Evolutionary conservation across 2,113 vertebrate genomes (phyloP).

Genomic region (Larimichthys crocea): DNA sequence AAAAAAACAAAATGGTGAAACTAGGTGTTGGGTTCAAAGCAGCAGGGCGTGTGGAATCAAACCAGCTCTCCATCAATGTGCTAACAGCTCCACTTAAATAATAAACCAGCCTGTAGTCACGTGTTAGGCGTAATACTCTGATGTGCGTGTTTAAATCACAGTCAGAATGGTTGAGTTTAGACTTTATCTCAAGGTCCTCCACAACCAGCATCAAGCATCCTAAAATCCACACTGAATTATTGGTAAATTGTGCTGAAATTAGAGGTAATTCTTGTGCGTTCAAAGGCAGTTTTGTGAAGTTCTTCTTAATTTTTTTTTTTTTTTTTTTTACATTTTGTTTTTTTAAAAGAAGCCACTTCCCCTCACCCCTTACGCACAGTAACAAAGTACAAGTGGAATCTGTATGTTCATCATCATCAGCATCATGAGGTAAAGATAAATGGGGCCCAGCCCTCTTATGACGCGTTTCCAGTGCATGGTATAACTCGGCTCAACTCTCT

Average conservation of each 20-base stretch:
- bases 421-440: slow-evolving; percentile 67
- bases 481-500: too few relatives aligned
- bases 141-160: slow-evolving; percentile 43
- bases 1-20: slow-evolving; percentile 53
- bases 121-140: slow-evolving; percentile 2
- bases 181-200: slow-evolving; percentile 12
- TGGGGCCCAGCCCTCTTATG: slow-evolving; percentile 63
- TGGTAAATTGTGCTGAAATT: slow-evolving; percentile 63
- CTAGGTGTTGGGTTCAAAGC: slow-evolving; percentile 59
- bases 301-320: slow-evolving; percentile 13
- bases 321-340: too few relatives aligned
- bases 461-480: too few relatives aligned
- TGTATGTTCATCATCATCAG: slow-evolving; percentile 49
- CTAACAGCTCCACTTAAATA: slow-evolving; percentile 36
- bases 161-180: slow-evolving; percentile 25
- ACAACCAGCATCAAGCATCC: slow-evolving; percentile 20
- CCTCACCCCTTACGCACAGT: slow-evolving; percentile 28
- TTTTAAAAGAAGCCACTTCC: slow-evolving; percentile 43
- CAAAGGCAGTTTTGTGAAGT: slow-evolving; percentile 47
- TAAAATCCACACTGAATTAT: slow-evolving; percentile 38
- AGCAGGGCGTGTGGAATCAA: slow-evolving; percentile 57
- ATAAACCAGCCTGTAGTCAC: slow-evolving; percentile 27
- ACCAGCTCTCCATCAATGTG: slow-evolving; percentile 47
- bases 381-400: slow-evolving; percentile 58
- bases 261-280: slow-evolving; percentile 56